Evolutionary conservation across 2,888 invertebrate genomes (phyloP).

Genomic region (Ennomos quercinarius): DNA sequence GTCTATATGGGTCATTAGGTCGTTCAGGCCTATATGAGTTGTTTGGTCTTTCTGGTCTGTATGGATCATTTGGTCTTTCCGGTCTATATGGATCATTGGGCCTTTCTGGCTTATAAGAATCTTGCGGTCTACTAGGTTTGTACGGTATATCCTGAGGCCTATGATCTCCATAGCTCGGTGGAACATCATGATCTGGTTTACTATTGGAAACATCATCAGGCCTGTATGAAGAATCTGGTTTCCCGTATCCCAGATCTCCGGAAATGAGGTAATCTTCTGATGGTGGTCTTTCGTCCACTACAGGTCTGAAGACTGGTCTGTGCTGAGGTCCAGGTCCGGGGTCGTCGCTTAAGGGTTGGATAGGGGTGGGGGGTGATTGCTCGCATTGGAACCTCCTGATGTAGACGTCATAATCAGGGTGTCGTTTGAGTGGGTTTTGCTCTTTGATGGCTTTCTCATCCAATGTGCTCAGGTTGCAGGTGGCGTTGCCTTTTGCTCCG

Average conservation of each 20-base stretch:
- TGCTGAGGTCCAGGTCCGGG: conserved; percentile 57
- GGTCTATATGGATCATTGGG: conserved; percentile 23
- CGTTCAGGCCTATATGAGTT: conserved; percentile 14
- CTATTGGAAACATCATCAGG: conserved; percentile 65
- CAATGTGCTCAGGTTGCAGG: conserved; percentile 70
- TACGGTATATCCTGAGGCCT: conserved; percentile 68
- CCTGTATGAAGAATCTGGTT: conserved; percentile 55
- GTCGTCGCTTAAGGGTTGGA: conserved; percentile 63
- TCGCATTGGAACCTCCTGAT: conserved; percentile 72
- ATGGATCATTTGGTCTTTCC: conserved; percentile 30
- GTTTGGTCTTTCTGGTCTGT: conserved; percentile 24
- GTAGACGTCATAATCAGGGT: conserved; percentile 78
- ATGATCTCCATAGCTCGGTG: conserved; percentile 69
- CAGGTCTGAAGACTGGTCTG: conserved; percentile 70
- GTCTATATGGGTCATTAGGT: conserved; percentile 6
- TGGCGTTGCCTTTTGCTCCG: conserved; percentile 80
- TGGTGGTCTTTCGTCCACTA: conserved; percentile 67
- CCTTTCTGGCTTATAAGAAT: conserved; percentile 22
- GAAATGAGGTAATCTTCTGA: conserved; percentile 59
- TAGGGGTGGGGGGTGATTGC: conserved; percentile 71
- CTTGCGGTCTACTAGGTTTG: conserved; percentile 45
- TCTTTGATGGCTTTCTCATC: conserved; percentile 70
- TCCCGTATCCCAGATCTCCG: conserved; percentile 56
- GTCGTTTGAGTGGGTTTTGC: conserved; percentile 57
- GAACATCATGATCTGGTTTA: conserved; percentile 61